Conservation (phyloP, 2,113 vertebrate genomes). For the Hyaena hyaena region DNA sequence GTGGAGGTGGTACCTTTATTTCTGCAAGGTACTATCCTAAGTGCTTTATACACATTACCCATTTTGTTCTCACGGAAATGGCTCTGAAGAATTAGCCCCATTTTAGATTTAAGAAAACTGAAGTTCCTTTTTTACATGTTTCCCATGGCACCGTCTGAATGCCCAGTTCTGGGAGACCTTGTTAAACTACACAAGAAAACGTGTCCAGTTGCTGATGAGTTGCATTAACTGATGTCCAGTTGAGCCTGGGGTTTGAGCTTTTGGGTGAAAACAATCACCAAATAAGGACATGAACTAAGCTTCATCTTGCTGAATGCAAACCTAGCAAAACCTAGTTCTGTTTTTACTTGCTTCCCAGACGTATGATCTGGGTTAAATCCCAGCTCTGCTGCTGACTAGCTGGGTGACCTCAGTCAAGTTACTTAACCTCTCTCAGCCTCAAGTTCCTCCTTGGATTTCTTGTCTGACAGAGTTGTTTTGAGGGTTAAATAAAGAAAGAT, state of each 20-base stretch:
- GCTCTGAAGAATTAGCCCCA: neutral
- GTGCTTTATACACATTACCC: neutral
- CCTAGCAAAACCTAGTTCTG: constrained; percentile 28
- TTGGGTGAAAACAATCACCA: neutral
- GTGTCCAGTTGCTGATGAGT: neutral
- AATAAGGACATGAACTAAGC: constrained; percentile 14
- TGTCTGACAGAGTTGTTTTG: constrained; percentile 29
- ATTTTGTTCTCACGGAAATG: neutral
- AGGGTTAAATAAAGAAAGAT: constrained; percentile 19
- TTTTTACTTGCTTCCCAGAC: constrained; percentile 54
- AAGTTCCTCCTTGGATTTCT: constrained; percentile 62
- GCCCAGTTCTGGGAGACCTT: neutral
- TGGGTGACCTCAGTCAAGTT: constrained; percentile 34
- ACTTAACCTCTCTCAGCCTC: constrained; percentile 52
- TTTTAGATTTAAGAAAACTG: neutral
- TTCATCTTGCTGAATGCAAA: constrained; percentile 24
- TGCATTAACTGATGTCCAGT: neutral
- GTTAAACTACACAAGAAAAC: neutral
- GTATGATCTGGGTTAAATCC: constrained; percentile 56
- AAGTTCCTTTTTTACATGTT: neutral
- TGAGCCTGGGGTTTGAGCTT: constrained; percentile 22
- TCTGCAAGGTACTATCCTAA: neutral
- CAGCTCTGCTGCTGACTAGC: constrained; percentile 27
- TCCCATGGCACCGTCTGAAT: neutral
- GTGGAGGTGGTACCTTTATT: neutral